Conservation (phyloP, 2,113 vertebrate species). For the Todiramphus saurophagus region DNA sequence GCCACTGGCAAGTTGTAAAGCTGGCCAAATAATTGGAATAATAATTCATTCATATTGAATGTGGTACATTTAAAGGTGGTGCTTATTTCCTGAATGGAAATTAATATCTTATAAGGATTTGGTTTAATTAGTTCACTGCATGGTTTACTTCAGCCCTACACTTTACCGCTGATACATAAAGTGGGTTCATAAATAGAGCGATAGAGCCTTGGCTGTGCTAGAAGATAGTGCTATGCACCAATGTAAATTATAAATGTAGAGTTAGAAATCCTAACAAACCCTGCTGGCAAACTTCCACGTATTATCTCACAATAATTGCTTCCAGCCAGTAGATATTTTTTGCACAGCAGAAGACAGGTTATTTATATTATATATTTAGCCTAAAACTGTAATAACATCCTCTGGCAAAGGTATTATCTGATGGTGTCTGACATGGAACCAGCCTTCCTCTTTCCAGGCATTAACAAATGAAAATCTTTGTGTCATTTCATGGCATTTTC, state of each 20-base stretch:
- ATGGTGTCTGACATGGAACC: constrained; percentile 56
- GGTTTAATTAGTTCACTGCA: constrained; percentile 35
- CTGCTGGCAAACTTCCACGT: background rate
- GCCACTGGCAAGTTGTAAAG: constrained; percentile 1
- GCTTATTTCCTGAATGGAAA: constrained; percentile 53
- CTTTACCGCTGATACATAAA: background rate
- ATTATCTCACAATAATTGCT: constrained; percentile 50
- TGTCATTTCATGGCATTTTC: constrained; percentile 61
- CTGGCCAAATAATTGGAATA: constrained; percentile 11
- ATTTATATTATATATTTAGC: constrained; percentile 65
- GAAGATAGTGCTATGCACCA: background rate
- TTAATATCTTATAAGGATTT: background rate
- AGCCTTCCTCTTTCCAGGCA: constrained; percentile 62
- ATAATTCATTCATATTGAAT: constrained; percentile 14
- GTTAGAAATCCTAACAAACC: background rate
- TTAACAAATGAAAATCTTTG: constrained; percentile 41
- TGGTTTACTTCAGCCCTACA: constrained; percentile 17
- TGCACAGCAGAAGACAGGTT: constrained; percentile 28
- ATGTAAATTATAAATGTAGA: background rate
- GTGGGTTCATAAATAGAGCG: constrained; percentile 12
- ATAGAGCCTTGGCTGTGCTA: background rate
- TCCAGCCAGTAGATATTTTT: constrained; percentile 29
- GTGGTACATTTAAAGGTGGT: background rate
- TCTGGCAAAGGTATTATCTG: constrained; percentile 64
- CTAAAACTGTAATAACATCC: constrained; percentile 64